Evolutionary conservation across 2,888 invertebrate species (phyloP).

Genomic region (Melieria picta): DNA sequence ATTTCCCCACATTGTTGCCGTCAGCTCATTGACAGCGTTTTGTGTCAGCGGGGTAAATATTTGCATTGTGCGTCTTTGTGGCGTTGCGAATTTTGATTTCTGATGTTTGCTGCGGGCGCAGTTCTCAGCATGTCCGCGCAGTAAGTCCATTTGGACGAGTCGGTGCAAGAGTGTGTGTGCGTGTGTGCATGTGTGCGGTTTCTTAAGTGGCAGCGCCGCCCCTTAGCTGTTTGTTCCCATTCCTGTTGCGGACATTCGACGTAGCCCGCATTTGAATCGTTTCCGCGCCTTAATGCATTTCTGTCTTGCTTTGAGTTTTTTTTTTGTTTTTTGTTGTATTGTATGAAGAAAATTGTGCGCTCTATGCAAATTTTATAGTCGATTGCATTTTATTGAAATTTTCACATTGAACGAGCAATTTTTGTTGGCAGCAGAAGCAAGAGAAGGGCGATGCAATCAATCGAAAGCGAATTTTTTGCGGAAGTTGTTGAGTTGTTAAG

Average conservation of each 20-base stretch:
- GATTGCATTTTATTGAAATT: slow-evolving; percentile 27
- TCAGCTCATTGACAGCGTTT: not conserved
- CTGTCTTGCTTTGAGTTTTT: too few species aligned
- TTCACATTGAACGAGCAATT: slow-evolving; percentile 4
- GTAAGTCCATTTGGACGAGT: slow-evolving; percentile 1
- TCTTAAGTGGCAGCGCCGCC: slow-evolving; percentile 32
- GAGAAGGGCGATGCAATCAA: slow-evolving; percentile 20
- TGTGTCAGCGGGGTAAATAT: slow-evolving; percentile 52
- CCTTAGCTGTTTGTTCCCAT: slow-evolving; percentile 1
- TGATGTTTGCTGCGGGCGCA: slow-evolving; percentile 4
- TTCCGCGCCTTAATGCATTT: too few species aligned
- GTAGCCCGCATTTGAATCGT: too few species aligned
- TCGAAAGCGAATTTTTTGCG: slow-evolving; percentile 9
- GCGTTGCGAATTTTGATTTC: slow-evolving; percentile 6
- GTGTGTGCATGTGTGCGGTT: slow-evolving; percentile 24
- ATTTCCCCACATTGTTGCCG: slow-evolving; percentile 12
- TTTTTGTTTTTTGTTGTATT: too few species aligned
- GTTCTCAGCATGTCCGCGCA: slow-evolving; percentile 25
- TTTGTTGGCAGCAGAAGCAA: not conserved
- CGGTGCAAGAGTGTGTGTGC: not conserved
- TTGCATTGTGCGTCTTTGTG: slow-evolving; percentile 45
- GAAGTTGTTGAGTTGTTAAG: not conserved
- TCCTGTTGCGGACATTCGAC: not conserved
- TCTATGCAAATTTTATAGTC: slow-evolving; percentile 13
- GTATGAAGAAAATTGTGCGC: not conserved